Base-by-base conservation (phyloP, 2,113 vertebrate genomes). In the Colistium nudipinnis region DNA sequence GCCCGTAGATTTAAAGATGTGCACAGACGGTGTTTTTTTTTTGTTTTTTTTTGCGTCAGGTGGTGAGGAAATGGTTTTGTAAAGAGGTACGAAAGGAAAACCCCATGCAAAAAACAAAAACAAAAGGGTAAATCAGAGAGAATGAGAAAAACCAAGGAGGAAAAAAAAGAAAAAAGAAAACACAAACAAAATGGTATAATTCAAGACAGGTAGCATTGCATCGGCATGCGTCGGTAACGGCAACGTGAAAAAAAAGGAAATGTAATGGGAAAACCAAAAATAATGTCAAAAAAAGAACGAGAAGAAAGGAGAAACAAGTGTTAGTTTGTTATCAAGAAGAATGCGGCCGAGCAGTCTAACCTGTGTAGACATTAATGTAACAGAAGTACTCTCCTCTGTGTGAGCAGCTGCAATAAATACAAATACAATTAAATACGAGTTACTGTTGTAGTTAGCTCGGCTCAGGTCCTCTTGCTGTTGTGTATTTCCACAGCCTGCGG, bases 251-350 rank as follows among this genome's bases (percentile, higher is more conserved):
- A 55, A 19, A 43, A 41, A 41, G 10, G 47, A 72, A 55, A 81
- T 81, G 78, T 62, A 64, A 89, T 78, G 80, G 16, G 27, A 81
- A 55, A 62, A 53, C 70, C 31, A 62, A 47, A 76, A 44, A 22
- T 39, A 63, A 83, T 33, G 65, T 45, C 55, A 57, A 74, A 78
- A 76, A 70, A 17, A 45, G 7, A 75, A 82, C 68, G 83, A 78
- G 76, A 80, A 79, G 68, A 74, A 84, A 83, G 80, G 62, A 89
- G 76, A 84, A 69, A 85, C 7, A 81, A 43, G 19, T 55, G 67
- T 89, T 89, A 89, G 81, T 85, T 82, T 76, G 68, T 74, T 74
- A 63, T 44, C 43, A 35, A 62, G 43, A 81, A 61, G 31, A 77
- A 71, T 56, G 38, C 43, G 57, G 59, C 36, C 48, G 51, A 72